phyloP scores from a whole-genome alignment of 2,888 invertebrate species.

The Andrena trimmerana region DNA sequence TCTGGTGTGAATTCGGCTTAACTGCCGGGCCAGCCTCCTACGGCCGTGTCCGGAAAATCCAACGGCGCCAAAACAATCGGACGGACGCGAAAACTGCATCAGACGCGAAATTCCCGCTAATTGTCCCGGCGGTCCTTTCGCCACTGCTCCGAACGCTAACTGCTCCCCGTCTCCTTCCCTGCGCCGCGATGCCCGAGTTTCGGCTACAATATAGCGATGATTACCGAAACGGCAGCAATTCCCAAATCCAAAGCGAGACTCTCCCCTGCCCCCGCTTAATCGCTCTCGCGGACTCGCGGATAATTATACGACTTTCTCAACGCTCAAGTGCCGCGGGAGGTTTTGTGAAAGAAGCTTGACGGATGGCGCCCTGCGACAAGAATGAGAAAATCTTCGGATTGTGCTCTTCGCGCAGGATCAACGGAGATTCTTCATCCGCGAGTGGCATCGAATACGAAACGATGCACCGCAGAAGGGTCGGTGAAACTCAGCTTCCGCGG shows the following conservation, averaged over 20 bases:
- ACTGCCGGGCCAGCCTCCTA: slow-evolving; percentile 49
- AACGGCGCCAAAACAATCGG: slow-evolving; percentile 77
- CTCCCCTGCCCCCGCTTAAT: slow-evolving; percentile 9
- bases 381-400: not conserved
- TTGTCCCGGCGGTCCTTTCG: slow-evolving; percentile 72
- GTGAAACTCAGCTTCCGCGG: not conserved
- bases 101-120: slow-evolving; percentile 78
- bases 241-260: slow-evolving; percentile 5
- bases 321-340: not conserved
- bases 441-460: not conserved
- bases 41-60: slow-evolving; percentile 59
- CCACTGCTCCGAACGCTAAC: slow-evolving; percentile 18
- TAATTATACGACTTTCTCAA: slow-evolving; percentile 1
- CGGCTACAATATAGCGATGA: slow-evolving; percentile 70
- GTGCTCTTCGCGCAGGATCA: not conserved
- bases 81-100: slow-evolving; percentile 81
- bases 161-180: slow-evolving; percentile 24
- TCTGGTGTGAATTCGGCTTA: slow-evolving; percentile 76
- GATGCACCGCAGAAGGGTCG: not conserved
- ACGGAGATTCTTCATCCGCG: not conserved
- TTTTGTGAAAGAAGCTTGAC: not conserved
- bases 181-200: slow-evolving; percentile 33
- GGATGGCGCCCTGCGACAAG: not conserved
- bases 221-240: slow-evolving; percentile 65
- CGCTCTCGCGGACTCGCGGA: not conserved